phyloP scores from a whole-genome alignment of 2,888 invertebrate species.

The Melieria picta region DNA sequence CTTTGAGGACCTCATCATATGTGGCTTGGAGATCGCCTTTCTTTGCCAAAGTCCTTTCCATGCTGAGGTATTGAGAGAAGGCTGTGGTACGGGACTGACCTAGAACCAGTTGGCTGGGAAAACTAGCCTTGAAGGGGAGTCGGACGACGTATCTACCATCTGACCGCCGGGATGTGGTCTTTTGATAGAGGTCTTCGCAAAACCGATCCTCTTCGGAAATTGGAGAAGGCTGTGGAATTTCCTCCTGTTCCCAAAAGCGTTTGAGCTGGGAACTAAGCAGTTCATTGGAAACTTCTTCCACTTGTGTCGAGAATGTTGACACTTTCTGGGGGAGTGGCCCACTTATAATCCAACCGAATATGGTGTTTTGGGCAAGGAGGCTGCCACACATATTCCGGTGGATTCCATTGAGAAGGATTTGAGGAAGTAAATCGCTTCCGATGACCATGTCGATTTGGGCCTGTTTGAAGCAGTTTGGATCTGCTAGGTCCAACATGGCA shows the following conservation, averaged over 20 bases:
- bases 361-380: slow-evolving; percentile 23
- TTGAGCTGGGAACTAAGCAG: neutral
- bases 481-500: too few species aligned
- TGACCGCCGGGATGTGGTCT: too few species aligned
- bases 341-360: slow-evolving; percentile 29
- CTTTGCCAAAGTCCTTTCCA: too few species aligned
- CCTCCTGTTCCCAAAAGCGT: slow-evolving; percentile 27
- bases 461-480: slow-evolving; percentile 4
- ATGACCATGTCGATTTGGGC: slow-evolving; percentile 21
- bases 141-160: neutral
- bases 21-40: too few species aligned
- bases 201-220: too few species aligned
- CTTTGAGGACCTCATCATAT: too few species aligned
- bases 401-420: slow-evolving; percentile 16
- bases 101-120: too few species aligned
- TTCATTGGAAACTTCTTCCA: neutral
- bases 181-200: too few species aligned
- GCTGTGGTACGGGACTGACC: too few species aligned
- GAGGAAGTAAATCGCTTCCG: slow-evolving; percentile 27
- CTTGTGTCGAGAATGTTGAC: slow-evolving; percentile 20
- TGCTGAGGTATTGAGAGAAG: too few species aligned
- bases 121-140: too few species aligned
- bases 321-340: slow-evolving; percentile 13
- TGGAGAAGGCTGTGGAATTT: neutral
- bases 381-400: neutral